phyloP scores from a whole-genome alignment of 2,113 vertebrate genomes.

The Chionis minor region DNA sequence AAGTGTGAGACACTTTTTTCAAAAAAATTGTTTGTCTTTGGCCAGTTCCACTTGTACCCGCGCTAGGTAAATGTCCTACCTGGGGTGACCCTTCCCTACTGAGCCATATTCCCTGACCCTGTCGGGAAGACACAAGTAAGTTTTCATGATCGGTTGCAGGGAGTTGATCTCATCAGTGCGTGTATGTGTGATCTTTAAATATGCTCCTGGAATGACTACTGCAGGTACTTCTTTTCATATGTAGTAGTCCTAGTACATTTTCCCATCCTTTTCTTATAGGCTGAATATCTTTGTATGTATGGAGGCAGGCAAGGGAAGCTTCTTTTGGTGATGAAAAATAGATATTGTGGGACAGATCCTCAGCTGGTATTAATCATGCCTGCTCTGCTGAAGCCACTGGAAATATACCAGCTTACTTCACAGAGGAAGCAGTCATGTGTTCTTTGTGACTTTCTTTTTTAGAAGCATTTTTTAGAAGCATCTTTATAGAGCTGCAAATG shows the following conservation, averaged over 20 bases:
- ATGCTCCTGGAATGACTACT: neutral
- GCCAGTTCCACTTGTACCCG: neutral
- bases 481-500: conserved; percentile 35
- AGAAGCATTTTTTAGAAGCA: conserved; percentile 39
- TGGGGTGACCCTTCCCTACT: neutral
- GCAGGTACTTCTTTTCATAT: neutral
- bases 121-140: neutral
- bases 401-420: neutral
- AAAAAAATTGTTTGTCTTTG: neutral
- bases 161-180: neutral
- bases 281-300: neutral
- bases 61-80: neutral
- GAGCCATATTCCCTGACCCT: neutral
- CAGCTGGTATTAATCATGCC: neutral
- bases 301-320: neutral
- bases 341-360: neutral
- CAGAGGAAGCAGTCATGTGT: neutral
- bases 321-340: conserved; percentile 24
- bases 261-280: neutral
- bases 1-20: neutral
- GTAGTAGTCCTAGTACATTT: conserved; percentile 24
- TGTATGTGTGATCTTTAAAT: neutral
- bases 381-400: neutral
- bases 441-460: conserved; percentile 9
- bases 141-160: neutral